Conservation (phyloP, 2,888 invertebrate species). For the Achlya flavicornis region DNA sequence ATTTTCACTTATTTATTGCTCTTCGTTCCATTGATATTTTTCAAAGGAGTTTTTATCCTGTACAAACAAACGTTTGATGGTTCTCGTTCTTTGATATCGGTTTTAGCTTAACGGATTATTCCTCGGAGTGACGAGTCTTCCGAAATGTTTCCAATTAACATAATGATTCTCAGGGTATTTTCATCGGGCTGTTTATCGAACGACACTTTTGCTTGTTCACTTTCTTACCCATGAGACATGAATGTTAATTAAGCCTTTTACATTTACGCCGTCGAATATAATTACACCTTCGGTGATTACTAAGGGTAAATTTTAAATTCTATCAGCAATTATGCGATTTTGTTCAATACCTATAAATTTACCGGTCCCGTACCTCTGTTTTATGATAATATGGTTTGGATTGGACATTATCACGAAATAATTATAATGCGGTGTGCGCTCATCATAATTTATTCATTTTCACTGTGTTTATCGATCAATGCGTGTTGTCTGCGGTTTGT, state of each 20-base stretch:
- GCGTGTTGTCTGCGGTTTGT: conserved; percentile 56
- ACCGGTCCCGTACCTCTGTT: conserved; percentile 34
- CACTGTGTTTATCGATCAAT: conserved; percentile 64
- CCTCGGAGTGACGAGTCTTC: neutral
- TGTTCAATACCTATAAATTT: conserved; percentile 29
- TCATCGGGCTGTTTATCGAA: conserved; percentile 15
- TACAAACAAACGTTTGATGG: neutral
- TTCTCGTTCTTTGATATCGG: neutral
- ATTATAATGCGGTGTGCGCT: conserved; percentile 55
- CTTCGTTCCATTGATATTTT: neutral
- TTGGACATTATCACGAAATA: conserved; percentile 55
- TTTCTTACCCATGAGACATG: conserved; percentile 34
- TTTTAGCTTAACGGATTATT: neutral
- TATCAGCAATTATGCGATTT: conserved; percentile 30
- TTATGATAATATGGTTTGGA: conserved; percentile 35
- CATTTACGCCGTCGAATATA: conserved; percentile 38
- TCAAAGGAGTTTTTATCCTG: conserved; percentile 6
- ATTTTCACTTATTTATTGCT: conserved; percentile 7
- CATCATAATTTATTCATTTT: conserved; percentile 68
- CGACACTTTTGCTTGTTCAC: conserved; percentile 40
- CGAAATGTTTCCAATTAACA: conserved; percentile 20
- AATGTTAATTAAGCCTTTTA: conserved; percentile 41
- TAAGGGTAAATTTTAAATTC: conserved; percentile 30
- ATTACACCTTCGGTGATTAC: conserved; percentile 30
- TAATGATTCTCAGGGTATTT: conserved; percentile 3